Base-by-base conservation (phyloP, 2,797 vertebrate genomes). In the Sphenopsis melanotis region DNA sequence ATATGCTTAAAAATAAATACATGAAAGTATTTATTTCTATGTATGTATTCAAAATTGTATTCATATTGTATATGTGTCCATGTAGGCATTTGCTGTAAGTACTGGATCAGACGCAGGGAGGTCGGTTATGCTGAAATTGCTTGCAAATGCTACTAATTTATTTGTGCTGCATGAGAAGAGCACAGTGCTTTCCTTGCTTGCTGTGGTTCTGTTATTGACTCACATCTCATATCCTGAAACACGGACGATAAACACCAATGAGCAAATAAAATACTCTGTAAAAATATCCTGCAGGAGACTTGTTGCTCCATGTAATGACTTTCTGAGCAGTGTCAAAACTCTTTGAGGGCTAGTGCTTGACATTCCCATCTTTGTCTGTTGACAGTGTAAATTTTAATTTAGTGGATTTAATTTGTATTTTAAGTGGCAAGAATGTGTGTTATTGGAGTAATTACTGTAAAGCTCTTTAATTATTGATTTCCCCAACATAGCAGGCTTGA, bases 391-490 rank as follows among this genome's bases (percentile, higher is more conserved):
- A 93, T 97, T 97, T 95, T 92, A 94, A 95, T 96, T 92, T 84
- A 96, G 83, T 79, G 78, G 59, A 63, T 95, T 97, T 95, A 87
- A 91, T 96, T 96, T 97, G 90, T 96, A 55, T 96, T 96, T 96
- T 96, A 97, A 96, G 91, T 94, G 95, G 85, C 75, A 95, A 92
- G 96, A 97, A 96, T 96, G 79, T 96, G 85, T 96, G 84, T 96
- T 94, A 96, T 92, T 93, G 93, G 86, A 97, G 95, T 96, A 97
- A 98, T 98, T 97, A 97, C 95, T 89, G 60, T 96, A 97, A 97
- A 97, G 94, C 95, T 97, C 95, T 95, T 97, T 98, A 98, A 98
- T 98, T 98, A 98, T 97, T 97, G 97, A 98, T 98, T 98, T 96
- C 79, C 61, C 93, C 93, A 95, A 81, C 86, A 90, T 96, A 95